phyloP scores from a whole-genome alignment of 2,113 vertebrate genomes.

The Oreotrochilus melanogaster region DNA sequence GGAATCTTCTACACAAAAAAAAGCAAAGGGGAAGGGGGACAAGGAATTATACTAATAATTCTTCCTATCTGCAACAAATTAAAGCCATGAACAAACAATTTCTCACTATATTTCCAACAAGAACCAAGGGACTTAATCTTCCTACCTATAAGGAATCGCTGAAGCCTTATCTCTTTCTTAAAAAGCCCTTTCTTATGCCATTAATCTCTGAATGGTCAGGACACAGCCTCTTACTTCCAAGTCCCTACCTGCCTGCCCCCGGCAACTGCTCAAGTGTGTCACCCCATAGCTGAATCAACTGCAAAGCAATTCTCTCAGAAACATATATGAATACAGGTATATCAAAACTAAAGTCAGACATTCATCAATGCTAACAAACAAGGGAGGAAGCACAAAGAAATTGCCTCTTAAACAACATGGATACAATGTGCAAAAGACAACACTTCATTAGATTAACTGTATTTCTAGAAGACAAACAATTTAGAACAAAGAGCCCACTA shows the following conservation, averaged over 20 bases:
- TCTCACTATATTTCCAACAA: background rate
- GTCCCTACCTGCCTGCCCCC: background rate
- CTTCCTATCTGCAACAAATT: background rate
- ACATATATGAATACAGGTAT: background rate
- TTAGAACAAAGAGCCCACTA: background rate
- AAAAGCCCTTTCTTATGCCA: background rate
- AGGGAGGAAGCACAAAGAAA: background rate
- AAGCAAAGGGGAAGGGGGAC: background rate
- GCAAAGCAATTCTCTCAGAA: background rate
- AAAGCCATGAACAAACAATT: background rate
- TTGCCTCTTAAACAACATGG: background rate
- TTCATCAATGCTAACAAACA: background rate
- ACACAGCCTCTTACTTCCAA: background rate
- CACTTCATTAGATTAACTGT: background rate
- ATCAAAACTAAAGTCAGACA: background rate
- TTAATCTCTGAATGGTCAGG: background rate
- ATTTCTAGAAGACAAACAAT: background rate
- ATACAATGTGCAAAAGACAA: background rate
- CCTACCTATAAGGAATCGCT: background rate
- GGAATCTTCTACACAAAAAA: background rate
- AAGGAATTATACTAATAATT: background rate
- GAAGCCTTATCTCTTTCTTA: background rate
- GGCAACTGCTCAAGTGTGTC: background rate
- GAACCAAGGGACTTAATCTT: background rate
- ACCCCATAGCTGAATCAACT: background rate